Conservation (phyloP, 2,113 vertebrate species). For the Silurus meridionalis region DNA sequence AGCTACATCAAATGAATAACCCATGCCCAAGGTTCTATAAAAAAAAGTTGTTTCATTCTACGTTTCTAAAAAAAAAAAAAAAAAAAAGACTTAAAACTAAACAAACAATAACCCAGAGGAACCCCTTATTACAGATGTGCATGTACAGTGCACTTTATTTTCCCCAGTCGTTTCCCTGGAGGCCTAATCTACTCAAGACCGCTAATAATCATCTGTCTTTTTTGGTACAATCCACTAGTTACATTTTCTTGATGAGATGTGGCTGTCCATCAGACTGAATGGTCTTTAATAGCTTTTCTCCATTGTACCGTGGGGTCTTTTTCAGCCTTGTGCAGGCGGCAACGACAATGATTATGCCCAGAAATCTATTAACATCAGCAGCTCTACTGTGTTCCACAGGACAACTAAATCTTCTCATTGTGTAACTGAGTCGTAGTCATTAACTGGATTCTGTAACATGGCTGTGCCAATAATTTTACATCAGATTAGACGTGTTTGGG, state of each 20-base stretch:
- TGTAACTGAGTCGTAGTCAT: not conserved
- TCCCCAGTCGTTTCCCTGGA: not conserved
- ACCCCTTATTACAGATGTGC: not conserved
- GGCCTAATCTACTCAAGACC: not conserved
- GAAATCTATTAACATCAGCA: conserved; percentile 31
- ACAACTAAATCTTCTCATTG: conserved; percentile 30
- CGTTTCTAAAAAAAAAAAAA: no score
- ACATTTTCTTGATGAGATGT: conserved; percentile 16
- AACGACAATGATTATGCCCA: conserved; percentile 21
- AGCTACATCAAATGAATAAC: not conserved
- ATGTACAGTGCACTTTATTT: not conserved
- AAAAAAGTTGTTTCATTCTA: no score
- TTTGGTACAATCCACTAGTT: conserved; percentile 9
- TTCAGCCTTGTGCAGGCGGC: conserved; percentile 5
- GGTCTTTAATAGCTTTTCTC: conserved; percentile 17
- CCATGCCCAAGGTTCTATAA: no score
- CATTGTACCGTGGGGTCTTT: not conserved
- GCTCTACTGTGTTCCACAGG: conserved; percentile 19
- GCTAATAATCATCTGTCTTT: not conserved
- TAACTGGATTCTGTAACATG: conserved; percentile 21
- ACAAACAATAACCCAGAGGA: not conserved
- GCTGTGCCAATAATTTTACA: conserved; percentile 15
- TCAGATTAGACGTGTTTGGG: conserved; percentile 18
- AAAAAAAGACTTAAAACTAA: not conserved
- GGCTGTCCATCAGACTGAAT: not conserved